Conservation (phyloP, 2,797 vertebrate species). For the Gadopsis marmoratus region DNA sequence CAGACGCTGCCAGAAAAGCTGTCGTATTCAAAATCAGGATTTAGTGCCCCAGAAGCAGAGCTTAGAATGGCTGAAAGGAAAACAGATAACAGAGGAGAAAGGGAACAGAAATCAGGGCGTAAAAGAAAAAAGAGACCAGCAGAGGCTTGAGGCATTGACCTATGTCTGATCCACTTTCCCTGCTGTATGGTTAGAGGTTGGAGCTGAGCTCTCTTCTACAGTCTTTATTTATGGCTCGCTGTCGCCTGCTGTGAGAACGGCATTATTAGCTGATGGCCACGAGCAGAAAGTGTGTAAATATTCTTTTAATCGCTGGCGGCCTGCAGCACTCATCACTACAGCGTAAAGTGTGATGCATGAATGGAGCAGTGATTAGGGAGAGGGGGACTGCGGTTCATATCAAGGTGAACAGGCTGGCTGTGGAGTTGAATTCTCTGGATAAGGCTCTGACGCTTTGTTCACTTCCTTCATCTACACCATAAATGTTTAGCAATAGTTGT, state of each 20-base stretch:
- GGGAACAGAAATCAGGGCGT: constrained; percentile 26
- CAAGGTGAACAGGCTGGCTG: background rate
- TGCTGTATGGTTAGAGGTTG: constrained; percentile 27
- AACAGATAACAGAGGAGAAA: constrained; percentile 41
- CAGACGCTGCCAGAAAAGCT: background rate
- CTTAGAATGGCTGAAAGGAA: constrained; percentile 10
- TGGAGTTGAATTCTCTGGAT: background rate
- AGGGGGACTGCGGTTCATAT: background rate
- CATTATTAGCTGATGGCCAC: constrained; percentile 45
- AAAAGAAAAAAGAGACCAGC: constrained; percentile 32
- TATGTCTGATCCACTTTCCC: constrained; percentile 44
- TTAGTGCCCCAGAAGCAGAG: constrained; percentile 11
- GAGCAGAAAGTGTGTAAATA: constrained; percentile 51
- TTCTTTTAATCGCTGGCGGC: constrained; percentile 32
- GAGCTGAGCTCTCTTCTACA: constrained; percentile 24
- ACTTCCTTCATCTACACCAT: background rate
- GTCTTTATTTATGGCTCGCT: constrained; percentile 48
- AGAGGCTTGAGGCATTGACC: constrained; percentile 33
- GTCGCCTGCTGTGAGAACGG: constrained; percentile 49
- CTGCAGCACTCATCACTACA: constrained; percentile 40
- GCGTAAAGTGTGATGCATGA: constrained; percentile 26
- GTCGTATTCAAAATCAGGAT: constrained; percentile 3
- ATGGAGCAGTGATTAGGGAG: constrained; percentile 29
- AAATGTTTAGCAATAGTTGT: background rate
- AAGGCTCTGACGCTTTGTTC: background rate